phyloP scores from a whole-genome alignment of 2,888 invertebrate genomes.

The Phortica magna region DNA sequence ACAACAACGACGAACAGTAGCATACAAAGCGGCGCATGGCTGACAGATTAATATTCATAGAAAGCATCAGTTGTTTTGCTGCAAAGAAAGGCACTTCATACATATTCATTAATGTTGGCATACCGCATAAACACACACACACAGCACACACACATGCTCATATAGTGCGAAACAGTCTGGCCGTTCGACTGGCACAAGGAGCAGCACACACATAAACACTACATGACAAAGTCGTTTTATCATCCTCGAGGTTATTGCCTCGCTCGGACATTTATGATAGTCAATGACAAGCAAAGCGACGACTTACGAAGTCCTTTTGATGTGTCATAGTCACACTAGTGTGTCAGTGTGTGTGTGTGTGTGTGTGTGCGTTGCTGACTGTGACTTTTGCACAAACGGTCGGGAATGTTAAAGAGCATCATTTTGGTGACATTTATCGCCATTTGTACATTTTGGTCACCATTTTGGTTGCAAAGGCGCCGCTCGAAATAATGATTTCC shows the following conservation, averaged over 20 bases:
- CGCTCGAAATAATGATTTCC: constrained; percentile 11
- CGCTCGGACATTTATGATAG: constrained; percentile 9
- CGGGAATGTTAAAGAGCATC: constrained; percentile 58
- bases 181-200: background rate
- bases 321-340: constrained; percentile 6
- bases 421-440: constrained; percentile 70
- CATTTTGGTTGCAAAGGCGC: background rate
- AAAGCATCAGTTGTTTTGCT: background rate
- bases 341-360: constrained; percentile 1
- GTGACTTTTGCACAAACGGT: constrained; percentile 44
- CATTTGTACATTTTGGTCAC: constrained; percentile 8
- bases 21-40: too few species aligned
- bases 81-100: constrained; percentile 53
- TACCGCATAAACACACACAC: constrained; percentile 61
- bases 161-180: background rate
- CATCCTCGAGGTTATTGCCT: constrained; percentile 67
- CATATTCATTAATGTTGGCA: constrained; percentile 71
- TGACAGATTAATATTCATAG: constrained; percentile 8
- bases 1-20: background rate
- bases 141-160: constrained; percentile 10
- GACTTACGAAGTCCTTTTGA: background rate
- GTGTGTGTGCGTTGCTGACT: background rate
- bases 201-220: constrained; percentile 25
- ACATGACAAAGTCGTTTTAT: constrained; percentile 57
- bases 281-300: too few species aligned